Percentiles rank a stretch among this genome's conserved stretches.
phyloP scores from a whole-genome alignment of 2,797 vertebrate genomes.

The Halcyon badia region DNA sequence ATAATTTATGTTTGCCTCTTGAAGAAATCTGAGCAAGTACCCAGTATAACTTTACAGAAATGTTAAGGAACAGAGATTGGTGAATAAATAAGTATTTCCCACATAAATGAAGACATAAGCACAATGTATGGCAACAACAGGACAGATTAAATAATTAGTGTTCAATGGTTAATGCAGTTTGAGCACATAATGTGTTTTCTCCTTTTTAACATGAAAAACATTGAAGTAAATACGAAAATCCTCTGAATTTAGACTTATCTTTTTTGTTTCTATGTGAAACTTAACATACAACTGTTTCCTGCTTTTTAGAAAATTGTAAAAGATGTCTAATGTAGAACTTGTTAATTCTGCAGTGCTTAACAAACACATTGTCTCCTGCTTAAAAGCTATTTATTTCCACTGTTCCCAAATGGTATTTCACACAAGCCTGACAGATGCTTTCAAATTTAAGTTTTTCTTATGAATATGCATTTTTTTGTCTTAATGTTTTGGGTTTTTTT shows the following conservation, averaged over 20 bases:
- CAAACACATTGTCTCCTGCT: background rate
- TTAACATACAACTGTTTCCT: background rate
- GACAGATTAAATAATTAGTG: background rate
- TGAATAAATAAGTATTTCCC: background rate
- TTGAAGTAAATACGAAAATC: background rate
- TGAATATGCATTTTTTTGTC: background rate
- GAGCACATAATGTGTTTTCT: background rate
- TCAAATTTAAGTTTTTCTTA: background rate
- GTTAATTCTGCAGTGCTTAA: background rate
- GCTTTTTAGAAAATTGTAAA: background rate
- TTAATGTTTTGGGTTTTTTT: background rate
- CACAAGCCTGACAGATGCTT: background rate
- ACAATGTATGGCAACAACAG: background rate
- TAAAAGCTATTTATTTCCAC: background rate
- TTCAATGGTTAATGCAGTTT: background rate
- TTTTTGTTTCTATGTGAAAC: background rate
- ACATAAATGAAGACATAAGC: background rate
- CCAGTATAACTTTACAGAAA: background rate
- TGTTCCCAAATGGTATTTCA: background rate
- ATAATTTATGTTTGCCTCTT: background rate
- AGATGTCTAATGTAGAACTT: fast-evolving
- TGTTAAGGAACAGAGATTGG: background rate
- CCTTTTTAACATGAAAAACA: background rate
- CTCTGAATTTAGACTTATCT: background rate
- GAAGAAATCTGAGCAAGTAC: background rate